These are phyloP conservation scores for Corvus moneduloides DNA, from an alignment of 2,113 vertebrate genomes.

Conservation along the genomic window DNA sequence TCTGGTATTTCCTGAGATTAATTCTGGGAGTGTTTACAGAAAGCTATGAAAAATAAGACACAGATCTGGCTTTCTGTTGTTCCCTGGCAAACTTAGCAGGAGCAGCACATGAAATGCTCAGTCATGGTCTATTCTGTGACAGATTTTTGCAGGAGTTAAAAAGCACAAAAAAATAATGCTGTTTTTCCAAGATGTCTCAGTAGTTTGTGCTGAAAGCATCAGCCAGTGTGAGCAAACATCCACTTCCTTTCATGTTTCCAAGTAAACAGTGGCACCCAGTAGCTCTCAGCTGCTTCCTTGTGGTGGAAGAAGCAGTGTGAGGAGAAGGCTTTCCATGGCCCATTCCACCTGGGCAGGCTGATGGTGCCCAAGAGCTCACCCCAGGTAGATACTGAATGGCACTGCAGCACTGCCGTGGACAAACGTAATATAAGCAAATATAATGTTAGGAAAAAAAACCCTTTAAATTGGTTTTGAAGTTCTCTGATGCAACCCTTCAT, in stretches of 20 bases:
- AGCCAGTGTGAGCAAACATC: not conserved
- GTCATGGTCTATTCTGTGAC: not conserved
- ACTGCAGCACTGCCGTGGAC: not conserved
- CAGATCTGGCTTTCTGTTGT: not conserved
- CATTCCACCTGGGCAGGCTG: not conserved
- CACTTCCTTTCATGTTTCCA: not conserved
- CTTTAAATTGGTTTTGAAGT: not conserved
- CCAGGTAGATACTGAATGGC: not conserved
- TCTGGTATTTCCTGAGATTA: conserved; percentile 3
- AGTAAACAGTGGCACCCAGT: not conserved
- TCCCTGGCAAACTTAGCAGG: not conserved
- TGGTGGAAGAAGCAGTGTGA: not conserved
- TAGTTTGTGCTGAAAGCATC: not conserved
- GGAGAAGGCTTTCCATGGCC: not conserved
- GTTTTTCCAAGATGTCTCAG: not conserved
- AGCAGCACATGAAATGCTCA: not conserved
- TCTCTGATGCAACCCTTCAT: not conserved
- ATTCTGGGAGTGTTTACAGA: not conserved
- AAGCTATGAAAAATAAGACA: not conserved
- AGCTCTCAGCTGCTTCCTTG: conserved; percentile 14
- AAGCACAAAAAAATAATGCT: not conserved
- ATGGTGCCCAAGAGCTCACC: not conserved
- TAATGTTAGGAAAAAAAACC: accelerated
- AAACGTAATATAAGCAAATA: not conserved
- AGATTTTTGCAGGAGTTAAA: not conserved